Percentiles rank a stretch among this genome's conserved stretches.
Conservation (phyloP, 2,888 invertebrate genomes). For the Aspidiotus destructor region DNA sequence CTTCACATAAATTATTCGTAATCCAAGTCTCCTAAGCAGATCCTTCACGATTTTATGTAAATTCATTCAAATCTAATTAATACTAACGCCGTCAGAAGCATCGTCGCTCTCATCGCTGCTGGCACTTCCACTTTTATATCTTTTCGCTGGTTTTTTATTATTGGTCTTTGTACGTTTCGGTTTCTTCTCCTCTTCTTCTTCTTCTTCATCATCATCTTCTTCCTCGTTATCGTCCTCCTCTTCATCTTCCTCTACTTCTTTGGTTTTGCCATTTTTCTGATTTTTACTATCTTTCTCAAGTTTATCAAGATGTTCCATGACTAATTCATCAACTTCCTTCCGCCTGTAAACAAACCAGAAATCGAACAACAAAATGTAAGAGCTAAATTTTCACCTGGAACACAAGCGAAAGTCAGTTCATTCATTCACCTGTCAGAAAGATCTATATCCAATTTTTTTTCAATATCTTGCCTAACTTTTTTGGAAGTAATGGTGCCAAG, state of each 20-base stretch:
- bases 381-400: background rate
- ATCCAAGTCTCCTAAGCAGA: too few relatives aligned
- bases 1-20: too few relatives aligned
- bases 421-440: slow-evolving; percentile 51
- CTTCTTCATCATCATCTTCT: slow-evolving; percentile 46
- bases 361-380: too few relatives aligned
- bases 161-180: slow-evolving; percentile 50
- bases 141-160: slow-evolving; percentile 42
- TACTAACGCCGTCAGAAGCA: slow-evolving; percentile 38
- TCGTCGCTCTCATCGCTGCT: slow-evolving; percentile 40
- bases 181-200: slow-evolving; percentile 46
- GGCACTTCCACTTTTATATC: slow-evolving; percentile 38
- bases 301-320: slow-evolving; percentile 62
- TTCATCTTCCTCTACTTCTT: slow-evolving; percentile 43
- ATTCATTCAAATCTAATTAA: background rate
- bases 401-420: background rate
- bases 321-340: slow-evolving; percentile 48
- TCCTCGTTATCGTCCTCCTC: slow-evolving; percentile 45
- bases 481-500: slow-evolving; percentile 75
- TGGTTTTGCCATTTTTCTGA: slow-evolving; percentile 43
- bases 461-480: slow-evolving; percentile 75
- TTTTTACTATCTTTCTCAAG: slow-evolving; percentile 42
- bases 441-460: slow-evolving; percentile 67
- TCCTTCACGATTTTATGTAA: too few relatives aligned
- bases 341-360: slow-evolving; percentile 22